Conservation (phyloP, 2,888 invertebrate species). For the Dryobotodes eremita region DNA sequence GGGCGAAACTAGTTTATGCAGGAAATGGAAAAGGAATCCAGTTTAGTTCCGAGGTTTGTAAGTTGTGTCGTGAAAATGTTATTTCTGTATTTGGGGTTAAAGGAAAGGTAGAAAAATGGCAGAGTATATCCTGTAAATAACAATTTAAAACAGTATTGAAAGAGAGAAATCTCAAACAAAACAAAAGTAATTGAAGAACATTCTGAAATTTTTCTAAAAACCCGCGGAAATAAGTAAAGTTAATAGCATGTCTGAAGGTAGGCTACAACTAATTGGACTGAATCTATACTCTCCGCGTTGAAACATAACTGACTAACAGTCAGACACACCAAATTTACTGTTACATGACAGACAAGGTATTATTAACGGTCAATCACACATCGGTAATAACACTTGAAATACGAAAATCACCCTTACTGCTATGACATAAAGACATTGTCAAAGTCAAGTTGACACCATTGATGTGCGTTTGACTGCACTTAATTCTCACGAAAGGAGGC, state of each 20-base stretch:
- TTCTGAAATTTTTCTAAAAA: neutral
- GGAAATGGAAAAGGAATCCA: slow-evolving; percentile 51
- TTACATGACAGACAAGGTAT: too few species aligned
- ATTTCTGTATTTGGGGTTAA: neutral
- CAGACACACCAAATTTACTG: too few species aligned
- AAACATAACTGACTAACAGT: too few species aligned
- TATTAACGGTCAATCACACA: too few species aligned
- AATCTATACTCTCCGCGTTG: too few species aligned
- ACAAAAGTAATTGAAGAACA: neutral
- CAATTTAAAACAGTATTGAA: neutral
- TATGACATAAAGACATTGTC: neutral
- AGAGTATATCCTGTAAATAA: neutral
- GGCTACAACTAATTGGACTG: too few species aligned
- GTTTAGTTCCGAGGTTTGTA: slow-evolving; percentile 31
- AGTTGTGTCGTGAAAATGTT: slow-evolving; percentile 22
- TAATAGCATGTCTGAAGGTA: too few species aligned
- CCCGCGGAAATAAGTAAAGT: neutral
- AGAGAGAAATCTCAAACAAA: neutral
- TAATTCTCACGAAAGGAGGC: neutral
- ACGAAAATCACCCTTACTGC: neutral
- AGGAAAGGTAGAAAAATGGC: neutral
- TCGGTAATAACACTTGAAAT: too few species aligned
- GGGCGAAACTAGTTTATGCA: slow-evolving; percentile 57
- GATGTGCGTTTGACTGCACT: neutral
- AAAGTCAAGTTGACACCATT: neutral